Conservation (phyloP, 2,113 vertebrate genomes). For the Corapipo altera region DNA sequence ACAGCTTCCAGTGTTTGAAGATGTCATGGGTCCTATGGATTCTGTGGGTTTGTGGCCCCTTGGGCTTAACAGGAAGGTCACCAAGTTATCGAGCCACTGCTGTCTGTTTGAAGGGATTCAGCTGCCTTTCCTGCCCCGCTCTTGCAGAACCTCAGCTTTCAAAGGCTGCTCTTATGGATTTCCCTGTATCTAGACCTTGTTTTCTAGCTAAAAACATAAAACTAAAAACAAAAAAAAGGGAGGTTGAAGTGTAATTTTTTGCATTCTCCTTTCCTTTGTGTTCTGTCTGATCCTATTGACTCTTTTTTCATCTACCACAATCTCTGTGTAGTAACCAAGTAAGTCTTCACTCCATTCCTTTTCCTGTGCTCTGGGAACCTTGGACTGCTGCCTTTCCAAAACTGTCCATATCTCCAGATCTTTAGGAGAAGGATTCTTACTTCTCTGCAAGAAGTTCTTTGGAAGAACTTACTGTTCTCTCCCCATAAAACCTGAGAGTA, state of each 20-base stretch:
- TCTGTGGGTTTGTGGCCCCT: constrained; percentile 19
- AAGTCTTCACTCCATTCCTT: not conserved
- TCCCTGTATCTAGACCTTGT: not conserved
- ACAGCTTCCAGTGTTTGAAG: constrained; percentile 25
- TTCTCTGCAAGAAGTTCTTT: not conserved
- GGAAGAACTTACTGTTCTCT: not conserved
- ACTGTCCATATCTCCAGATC: not conserved
- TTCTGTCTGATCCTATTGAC: not conserved
- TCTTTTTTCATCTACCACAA: not conserved
- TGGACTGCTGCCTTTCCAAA: not conserved
- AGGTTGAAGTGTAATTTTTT: not conserved
- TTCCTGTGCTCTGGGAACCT: not conserved
- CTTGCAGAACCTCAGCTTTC: not conserved
- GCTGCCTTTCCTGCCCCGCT: not conserved
- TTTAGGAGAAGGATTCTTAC: not conserved
- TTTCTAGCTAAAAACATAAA: not conserved
- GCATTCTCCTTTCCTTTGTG: not conserved
- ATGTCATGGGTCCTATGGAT: constrained; percentile 33
- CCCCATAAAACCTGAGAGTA: not conserved
- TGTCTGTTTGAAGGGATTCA: constrained; percentile 29
- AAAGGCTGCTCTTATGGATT: not conserved
- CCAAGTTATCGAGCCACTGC: constrained; percentile 24
- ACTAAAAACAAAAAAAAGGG: not conserved
- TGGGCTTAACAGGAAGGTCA: constrained; percentile 59
- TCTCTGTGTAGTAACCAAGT: not conserved